Percentiles rank a stretch among this genome's conserved stretches.
Evolutionary conservation across 1,140 invertebrate genomes (phyloP).

Genomic region (Eupeodes corollae): DNA sequence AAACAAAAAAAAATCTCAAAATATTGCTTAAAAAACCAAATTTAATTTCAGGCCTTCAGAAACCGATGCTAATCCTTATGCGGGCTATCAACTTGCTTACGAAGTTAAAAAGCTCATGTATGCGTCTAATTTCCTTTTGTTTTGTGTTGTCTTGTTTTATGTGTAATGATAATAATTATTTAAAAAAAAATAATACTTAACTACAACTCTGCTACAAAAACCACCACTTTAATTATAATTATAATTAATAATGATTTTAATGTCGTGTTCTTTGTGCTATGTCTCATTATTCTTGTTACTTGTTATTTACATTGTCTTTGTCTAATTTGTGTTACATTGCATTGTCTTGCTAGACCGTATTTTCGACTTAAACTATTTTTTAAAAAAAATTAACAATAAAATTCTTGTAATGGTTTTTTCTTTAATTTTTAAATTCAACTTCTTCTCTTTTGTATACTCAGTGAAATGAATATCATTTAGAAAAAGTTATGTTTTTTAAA

Average conservation of each 20-base stretch:
- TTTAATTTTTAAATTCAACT: neutral
- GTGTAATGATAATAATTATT: too few relatives aligned
- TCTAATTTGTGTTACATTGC: too few relatives aligned
- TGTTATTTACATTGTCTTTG: too few relatives aligned
- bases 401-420: too few relatives aligned
- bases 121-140: constrained; percentile 46
- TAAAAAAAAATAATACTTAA: too few relatives aligned
- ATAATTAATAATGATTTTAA: too few relatives aligned
- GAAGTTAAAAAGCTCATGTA: constrained; percentile 99
- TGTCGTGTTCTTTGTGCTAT: too few relatives aligned
- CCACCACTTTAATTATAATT: too few relatives aligned
- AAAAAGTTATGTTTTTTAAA: neutral
- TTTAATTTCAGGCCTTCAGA: constrained; percentile 66
- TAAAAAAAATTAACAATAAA: neutral
- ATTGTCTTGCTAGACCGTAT: too few relatives aligned
- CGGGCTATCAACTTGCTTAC: constrained; percentile 96
- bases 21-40: constrained; percentile 26
- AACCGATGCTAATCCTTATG: constrained; percentile 68
- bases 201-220: too few relatives aligned
- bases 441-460: neutral
- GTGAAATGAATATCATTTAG: neutral
- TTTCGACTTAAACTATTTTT: neutral
- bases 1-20: constrained; percentile 13
- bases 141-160: too few relatives aligned
- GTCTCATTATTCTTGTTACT: too few relatives aligned